Base-by-base conservation (phyloP, 2,797 vertebrate species). In the Tragopan temminckii region DNA sequence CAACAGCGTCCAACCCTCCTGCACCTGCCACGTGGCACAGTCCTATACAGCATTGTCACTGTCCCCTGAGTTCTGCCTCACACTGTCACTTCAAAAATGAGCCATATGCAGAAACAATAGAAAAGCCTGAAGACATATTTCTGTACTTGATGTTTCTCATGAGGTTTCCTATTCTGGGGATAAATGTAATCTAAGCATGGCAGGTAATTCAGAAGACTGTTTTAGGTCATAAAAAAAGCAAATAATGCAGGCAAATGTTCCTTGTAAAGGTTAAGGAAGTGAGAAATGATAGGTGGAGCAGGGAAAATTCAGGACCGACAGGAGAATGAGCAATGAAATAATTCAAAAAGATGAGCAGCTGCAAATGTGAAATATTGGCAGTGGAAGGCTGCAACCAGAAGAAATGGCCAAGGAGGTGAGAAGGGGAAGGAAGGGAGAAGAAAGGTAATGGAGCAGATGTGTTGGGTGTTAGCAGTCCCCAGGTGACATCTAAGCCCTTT, bases 1-100 rank as follows among this genome's bases (percentile, higher is more conserved):
- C 12, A 23, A 2, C 25, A 42, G 40, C 0, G 1, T 15, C 68
- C 55, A 13, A 62, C 48, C 29, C 2, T 7, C 29, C 48, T 8
- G 13, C 0, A 0, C 23, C 29, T 11, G 61, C 8, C 45, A 20
- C n/a, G 1, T 7, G 29, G 9, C 40, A 29, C 25, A 15, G 5
- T 14, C 23, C 2, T 0, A 18, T 63, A 21, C 5, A 0, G 11
- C 14, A 21, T 7, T 63, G 4, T 24, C 31, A 36, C 8, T 38
- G 67, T 27, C 29, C 57, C 62, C 52, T 17, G 48, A 19, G 64
- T 18, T 13, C n/a, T 67, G 25, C n/a, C n/a, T 48, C 16, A 19
- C 45, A 14, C 25, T 50, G 66, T 27, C 45, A 48, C 24, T 27
- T 27, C 33, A 7, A 20, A 35, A 67, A 48, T 10, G 43, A 52